Conservation (phyloP, 2,797 vertebrate species). For the Gobionotothen gibberifrons region DNA sequence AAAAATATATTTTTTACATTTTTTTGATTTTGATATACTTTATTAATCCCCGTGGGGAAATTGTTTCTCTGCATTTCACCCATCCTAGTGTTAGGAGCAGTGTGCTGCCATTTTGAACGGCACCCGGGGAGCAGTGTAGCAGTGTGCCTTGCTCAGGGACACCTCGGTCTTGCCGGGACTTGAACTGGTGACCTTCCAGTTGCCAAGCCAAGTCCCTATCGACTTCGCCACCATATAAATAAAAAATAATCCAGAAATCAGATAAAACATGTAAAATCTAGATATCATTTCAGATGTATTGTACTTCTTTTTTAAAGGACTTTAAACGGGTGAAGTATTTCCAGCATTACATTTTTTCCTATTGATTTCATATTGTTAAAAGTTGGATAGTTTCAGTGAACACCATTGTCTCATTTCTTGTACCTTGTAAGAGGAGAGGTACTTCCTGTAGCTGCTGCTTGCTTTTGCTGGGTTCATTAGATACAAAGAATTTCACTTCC, state of each 20-base stretch:
- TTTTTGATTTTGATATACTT: too few species aligned
- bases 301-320: neutral
- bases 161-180: too few species aligned
- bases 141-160: too few species aligned
- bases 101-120: too few species aligned
- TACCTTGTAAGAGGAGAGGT: neutral
- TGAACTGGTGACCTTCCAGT: too few species aligned
- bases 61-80: too few species aligned
- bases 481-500: constrained; percentile 16
- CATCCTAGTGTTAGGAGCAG: too few species aligned
- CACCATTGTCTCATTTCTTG: neutral
- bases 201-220: too few species aligned
- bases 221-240: too few species aligned
- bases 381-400: neutral
- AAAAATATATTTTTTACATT: too few species aligned
- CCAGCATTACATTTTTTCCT: neutral
- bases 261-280: neutral
- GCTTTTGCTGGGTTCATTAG: constrained; percentile 42
- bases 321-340: neutral
- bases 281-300: neutral
- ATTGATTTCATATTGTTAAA: constrained; percentile 4
- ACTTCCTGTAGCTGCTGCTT: constrained; percentile 20
- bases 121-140: too few species aligned
- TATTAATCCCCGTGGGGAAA: too few species aligned
- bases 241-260: neutral